Evolutionary conservation across 2,888 invertebrate genomes (phyloP).

Genomic region (Melipona bicolor): DNA sequence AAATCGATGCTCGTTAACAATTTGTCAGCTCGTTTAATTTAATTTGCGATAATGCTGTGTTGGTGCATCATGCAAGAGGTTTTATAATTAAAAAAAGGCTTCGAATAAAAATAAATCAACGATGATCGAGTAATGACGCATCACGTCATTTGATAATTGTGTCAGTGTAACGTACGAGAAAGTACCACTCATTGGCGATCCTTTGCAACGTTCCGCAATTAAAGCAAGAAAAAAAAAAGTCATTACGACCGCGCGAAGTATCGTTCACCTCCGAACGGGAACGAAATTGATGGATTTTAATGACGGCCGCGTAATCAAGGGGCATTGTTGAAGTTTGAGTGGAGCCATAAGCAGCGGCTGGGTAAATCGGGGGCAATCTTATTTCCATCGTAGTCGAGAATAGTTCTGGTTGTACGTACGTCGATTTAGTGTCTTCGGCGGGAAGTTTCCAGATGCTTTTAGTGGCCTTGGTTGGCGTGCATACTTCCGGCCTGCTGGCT

Average conservation of each 20-base stretch:
- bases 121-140: too few relatives aligned
- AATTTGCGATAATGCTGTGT: too few relatives aligned
- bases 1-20: too few relatives aligned
- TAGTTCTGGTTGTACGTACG: constrained; percentile 57
- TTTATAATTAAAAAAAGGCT: too few relatives aligned
- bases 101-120: too few relatives aligned
- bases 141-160: too few relatives aligned
- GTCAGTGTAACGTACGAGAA: too few relatives aligned
- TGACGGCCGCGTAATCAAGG: constrained; percentile 2
- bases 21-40: too few relatives aligned
- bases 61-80: too few relatives aligned
- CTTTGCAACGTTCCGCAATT: too few relatives aligned
- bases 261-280: background rate
- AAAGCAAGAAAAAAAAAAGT: background rate
- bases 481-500: constrained; percentile 67
- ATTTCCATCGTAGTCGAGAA: constrained; percentile 42
- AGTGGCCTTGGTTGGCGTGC: constrained; percentile 63
- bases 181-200: too few relatives aligned
- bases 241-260: background rate
- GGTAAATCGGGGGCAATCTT: constrained; percentile 40
- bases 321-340: constrained; percentile 22
- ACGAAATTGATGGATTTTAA: background rate
- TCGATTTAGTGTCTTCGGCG: constrained; percentile 63
- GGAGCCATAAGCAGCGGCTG: constrained; percentile 37
- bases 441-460: constrained; percentile 71